Evolutionary conservation across 1,140 invertebrate genomes (phyloP).

Genomic region (Oncopeltus fasciatus): DNA sequence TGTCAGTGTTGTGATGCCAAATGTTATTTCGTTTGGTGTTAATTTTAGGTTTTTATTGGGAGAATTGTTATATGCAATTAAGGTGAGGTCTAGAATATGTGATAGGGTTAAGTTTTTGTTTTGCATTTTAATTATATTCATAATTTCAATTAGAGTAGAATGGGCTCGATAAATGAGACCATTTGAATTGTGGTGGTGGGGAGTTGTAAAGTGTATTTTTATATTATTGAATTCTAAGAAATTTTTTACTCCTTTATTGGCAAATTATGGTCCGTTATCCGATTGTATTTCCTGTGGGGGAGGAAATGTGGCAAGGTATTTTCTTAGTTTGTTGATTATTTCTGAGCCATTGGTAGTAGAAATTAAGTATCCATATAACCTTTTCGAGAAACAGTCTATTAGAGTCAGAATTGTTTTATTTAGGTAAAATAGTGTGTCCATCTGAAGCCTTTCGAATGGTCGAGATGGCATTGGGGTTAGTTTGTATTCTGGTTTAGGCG

Average conservation of each 20-base stretch:
- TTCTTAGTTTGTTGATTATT: too few species aligned
- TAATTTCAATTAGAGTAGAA: neutral
- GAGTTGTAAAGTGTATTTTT: neutral
- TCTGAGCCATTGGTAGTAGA: too few species aligned
- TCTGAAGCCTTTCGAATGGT: too few species aligned
- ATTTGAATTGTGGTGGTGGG: neutral
- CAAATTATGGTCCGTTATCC: too few species aligned
- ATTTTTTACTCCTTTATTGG: constrained; percentile 10
- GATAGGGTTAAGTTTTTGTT: neutral
- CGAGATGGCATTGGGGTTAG: too few species aligned
- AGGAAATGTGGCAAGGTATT: too few species aligned
- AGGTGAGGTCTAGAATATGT: neutral
- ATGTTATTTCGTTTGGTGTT: constrained; percentile 8
- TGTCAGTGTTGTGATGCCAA: neutral
- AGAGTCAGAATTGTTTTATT: too few species aligned
- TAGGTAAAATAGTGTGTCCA: too few species aligned
- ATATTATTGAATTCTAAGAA: neutral
- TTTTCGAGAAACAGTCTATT: too few species aligned
- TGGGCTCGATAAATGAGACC: constrained; percentile 1
- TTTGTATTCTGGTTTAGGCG: too few species aligned
- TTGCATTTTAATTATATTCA: neutral
- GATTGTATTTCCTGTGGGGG: too few species aligned
- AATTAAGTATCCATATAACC: too few species aligned
- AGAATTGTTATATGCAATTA: constrained; percentile 3
- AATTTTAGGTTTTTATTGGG: constrained; percentile 1